Base-by-base conservation (phyloP, 37 sponge, comb jelly and placozoan species). In the Chondrosia reniformis region DNA sequence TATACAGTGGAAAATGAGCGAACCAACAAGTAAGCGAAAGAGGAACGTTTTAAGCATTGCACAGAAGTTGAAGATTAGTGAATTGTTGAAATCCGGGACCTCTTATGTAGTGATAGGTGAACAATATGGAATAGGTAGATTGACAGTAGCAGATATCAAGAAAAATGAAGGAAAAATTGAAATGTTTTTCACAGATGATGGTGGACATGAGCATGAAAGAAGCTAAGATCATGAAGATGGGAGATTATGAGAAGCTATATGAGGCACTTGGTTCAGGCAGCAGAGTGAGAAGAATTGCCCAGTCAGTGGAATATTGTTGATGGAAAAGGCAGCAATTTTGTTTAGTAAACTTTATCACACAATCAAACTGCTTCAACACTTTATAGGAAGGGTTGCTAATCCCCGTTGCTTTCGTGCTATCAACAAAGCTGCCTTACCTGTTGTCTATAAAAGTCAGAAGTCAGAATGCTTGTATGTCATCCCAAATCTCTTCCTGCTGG, bases 401-500 rank as follows among this genome's bases (percentile, higher is more conserved):
- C 76, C 76, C 25, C 12, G 54, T 10, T 75, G 76, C 46, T 75
- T 75, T 49, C 42, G 52, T 1, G 42, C 25, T 27, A 33, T 78
- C 17, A 78, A 41, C 8, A 43, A 25, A 34, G 65, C 31, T 4
- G 9, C 31, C 22, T 36, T 78, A 28, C 79, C 63, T 43, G 79
- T 78, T 33, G 27, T 8, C 21, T 63, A 78, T 32, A 24, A 36
- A 4, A 41, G 45, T 34, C 79, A 78, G 31, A 78, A 62, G n/a
- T n/a, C n/a, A 27, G 34, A 78, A 33, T 63, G 79, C 79, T 15
- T 78, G 42, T 63, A 42, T 78, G 59, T 46, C 33, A 3, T 38
- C 64, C 43, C n/a, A 39, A 24, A 59, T 78, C n/a, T 78, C 62
- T 62, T 22, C 31, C 22, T 19, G 34, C 22, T 82, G 83, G 83